Conservation (phyloP, 2,113 vertebrate genomes). For the Peucedramus taeniatus region DNA sequence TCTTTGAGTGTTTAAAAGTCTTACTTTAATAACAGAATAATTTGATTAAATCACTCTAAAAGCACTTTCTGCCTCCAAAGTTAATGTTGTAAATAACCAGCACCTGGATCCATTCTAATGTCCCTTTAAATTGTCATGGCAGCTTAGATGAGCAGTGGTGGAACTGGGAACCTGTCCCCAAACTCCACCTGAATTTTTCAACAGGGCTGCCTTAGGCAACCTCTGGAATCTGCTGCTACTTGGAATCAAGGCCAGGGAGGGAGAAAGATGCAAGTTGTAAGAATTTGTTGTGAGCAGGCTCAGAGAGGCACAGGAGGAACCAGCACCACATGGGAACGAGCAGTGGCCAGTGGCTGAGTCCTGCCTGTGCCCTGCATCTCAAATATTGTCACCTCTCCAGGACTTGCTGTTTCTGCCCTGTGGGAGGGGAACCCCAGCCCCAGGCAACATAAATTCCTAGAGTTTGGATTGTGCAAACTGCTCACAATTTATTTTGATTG, state of each 20-base stretch:
- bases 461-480: not conserved
- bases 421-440: not conserved
- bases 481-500: not conserved
- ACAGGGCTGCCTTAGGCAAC: not conserved
- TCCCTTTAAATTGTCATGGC: not conserved
- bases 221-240: not conserved
- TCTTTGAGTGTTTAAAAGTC: not conserved
- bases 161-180: not conserved
- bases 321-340: not conserved
- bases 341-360: not conserved
- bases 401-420: not conserved
- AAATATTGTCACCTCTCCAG: not conserved
- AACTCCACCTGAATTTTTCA: not conserved
- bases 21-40: not conserved
- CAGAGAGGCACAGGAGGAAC: not conserved
- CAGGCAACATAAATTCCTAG: not conserved
- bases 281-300: not conserved
- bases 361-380: not conserved
- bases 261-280: not conserved
- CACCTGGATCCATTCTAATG: not conserved
- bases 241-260: not conserved
- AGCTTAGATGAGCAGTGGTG: not conserved
- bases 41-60: not conserved
- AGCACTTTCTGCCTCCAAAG: not conserved
- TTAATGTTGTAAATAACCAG: not conserved